phyloP scores from a whole-genome alignment of 2,113 vertebrate genomes.

The Neoarius graeffei region DNA sequence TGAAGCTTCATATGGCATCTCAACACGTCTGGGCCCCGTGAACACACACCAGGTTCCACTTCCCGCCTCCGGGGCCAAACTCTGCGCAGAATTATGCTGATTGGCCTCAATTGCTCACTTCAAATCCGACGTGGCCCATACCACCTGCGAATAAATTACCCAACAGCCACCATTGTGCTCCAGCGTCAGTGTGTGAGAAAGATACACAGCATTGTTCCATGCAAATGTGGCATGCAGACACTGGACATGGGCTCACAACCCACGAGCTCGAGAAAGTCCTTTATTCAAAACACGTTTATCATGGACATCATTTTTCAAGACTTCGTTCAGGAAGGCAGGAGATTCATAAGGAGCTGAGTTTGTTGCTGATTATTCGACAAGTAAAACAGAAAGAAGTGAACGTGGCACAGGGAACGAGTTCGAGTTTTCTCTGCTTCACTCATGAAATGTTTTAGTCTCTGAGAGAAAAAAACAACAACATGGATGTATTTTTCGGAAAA shows the following conservation, averaged over 20 bases:
- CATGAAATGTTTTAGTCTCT: background rate
- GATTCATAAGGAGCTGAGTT: background rate
- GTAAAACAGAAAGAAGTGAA: too few relatives aligned
- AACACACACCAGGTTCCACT: slow-evolving; percentile 56
- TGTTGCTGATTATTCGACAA: background rate
- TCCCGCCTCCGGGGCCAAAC: slow-evolving; percentile 18
- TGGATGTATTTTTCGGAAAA: background rate
- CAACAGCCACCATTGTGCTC: background rate
- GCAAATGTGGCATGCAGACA: background rate
- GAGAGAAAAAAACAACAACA: background rate
- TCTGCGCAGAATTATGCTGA: slow-evolving; percentile 41
- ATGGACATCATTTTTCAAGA: too few relatives aligned
- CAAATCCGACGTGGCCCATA: slow-evolving; percentile 34
- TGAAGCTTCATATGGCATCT: slow-evolving; percentile 63
- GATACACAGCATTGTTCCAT: background rate
- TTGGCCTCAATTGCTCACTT: slow-evolving; percentile 40
- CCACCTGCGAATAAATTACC: slow-evolving; percentile 47
- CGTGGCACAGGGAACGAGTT: background rate
- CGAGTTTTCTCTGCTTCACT: background rate
- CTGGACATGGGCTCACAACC: background rate
- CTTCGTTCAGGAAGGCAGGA: too few relatives aligned
- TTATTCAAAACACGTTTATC: background rate
- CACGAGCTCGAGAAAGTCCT: background rate
- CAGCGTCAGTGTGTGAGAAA: slow-evolving; percentile 1
- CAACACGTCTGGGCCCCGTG: slow-evolving; percentile 68